Conservation (phyloP, 2,113 vertebrate genomes). For the Zapus hudsonius region DNA sequence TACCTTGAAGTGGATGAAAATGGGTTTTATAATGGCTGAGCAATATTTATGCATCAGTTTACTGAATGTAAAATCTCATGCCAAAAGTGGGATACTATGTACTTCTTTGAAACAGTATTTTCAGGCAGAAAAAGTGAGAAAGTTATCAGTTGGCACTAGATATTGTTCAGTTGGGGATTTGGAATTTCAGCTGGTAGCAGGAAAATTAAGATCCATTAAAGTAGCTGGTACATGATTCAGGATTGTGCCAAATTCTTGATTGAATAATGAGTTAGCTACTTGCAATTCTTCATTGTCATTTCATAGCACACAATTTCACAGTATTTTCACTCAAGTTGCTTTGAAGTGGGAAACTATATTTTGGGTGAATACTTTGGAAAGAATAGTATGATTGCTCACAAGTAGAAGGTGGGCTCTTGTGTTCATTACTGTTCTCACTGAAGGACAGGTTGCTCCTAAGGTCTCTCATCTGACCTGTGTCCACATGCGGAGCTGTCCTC, state of each 20-base stretch:
- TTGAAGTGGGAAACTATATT: constrained; percentile 69
- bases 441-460: constrained; percentile 58
- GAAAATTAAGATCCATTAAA: constrained; percentile 76
- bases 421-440: constrained; percentile 30
- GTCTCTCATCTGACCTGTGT: constrained; percentile 55
- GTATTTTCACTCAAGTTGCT: constrained; percentile 62
- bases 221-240: constrained; percentile 68
- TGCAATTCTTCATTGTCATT: constrained; percentile 79
- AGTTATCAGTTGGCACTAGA: constrained; percentile 67
- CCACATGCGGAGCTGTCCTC: constrained; percentile 57
- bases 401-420: constrained; percentile 31
- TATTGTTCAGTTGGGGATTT: constrained; percentile 67
- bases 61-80: neutral
- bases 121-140: constrained; percentile 52
- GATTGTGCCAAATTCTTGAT: constrained; percentile 75
- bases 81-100: neutral
- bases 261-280: constrained; percentile 75
- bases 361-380: constrained; percentile 63
- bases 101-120: constrained; percentile 39
- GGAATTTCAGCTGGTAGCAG: constrained; percentile 73
- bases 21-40: constrained; percentile 14
- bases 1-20: constrained; percentile 24
- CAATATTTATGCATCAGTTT: constrained; percentile 46
- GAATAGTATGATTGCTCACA: constrained; percentile 48
- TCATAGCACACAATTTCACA: constrained; percentile 68